Percentiles rank a stretch among this genome's conserved stretches.
Conservation (phyloP, 2,888 invertebrate genomes). For the Eupithecia vulgata region DNA sequence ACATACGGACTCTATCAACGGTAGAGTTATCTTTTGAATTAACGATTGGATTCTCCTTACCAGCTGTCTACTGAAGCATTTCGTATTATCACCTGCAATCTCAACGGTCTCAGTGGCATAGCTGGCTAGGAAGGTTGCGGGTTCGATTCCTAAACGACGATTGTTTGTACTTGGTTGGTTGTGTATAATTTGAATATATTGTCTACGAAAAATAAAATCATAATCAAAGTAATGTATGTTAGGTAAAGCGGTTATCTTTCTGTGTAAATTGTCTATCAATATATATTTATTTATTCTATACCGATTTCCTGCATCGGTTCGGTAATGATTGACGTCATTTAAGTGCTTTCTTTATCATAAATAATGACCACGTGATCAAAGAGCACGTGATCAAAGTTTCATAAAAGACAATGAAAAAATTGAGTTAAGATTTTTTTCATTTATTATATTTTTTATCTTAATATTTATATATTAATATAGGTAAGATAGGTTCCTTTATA, state of each 20-base stretch:
- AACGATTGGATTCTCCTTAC: conserved; percentile 29
- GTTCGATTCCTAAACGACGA: neutral
- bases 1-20: conserved; percentile 28
- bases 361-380: neutral
- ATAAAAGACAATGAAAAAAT: too few relatives aligned
- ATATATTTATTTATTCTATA: neutral
- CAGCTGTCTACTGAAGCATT: conserved; percentile 13
- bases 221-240: too few relatives aligned
- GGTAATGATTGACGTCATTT: neutral
- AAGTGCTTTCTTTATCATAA: neutral
- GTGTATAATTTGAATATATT: too few relatives aligned
- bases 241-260: too few relatives aligned
- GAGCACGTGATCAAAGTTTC: too few relatives aligned
- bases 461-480: too few relatives aligned
- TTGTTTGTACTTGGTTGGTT: too few relatives aligned
- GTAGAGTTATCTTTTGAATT: conserved; percentile 38
- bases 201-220: too few relatives aligned
- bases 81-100: neutral
- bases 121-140: neutral
- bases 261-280: too few relatives aligned
- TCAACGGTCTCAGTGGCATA: neutral
- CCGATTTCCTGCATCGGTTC: neutral
- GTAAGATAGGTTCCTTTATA: too few relatives aligned
- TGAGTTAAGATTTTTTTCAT: too few relatives aligned
- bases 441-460: too few relatives aligned